Evolutionary conservation across 2,113 vertebrate genomes (phyloP), one percentile per base, ranked within the genome.

Genomic region (Plestiodon gilberti): DNA sequence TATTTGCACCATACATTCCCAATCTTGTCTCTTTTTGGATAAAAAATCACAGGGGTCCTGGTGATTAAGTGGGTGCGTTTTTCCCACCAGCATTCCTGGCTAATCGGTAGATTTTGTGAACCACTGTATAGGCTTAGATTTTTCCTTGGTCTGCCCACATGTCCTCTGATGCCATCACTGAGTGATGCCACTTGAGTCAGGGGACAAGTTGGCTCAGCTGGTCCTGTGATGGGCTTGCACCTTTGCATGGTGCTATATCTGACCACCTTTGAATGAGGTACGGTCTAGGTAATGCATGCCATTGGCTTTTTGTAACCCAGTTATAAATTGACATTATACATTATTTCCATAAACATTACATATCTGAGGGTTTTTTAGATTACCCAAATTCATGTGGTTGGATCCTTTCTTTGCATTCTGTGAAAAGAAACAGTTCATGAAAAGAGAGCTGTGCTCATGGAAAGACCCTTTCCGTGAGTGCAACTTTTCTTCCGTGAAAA

Each of bases 1-100:
- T 94, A 82, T 92, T 81, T 93, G 92, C 85, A 87, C 91, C 84
- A 93, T 94, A 55, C 94, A 84, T 92, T 94, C 91, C 91, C 93
- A 94, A 93, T 84, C 94, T 57, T 94, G 86, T 95, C 92, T 91
- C 91, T 93, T 93, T 96, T 94, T 96, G 95, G 95, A 93, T 93
- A 91, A 95, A 85, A n/a, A 96, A 93, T 94, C 94, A 91, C 11
- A 30, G 94, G 78, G 93, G 92, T 96, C 94, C 96, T 96, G 96
- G 95, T 96, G 96, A 94, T 28, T 96, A 94, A 95, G 96, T 38
- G 78, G 92, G 94, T 96, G 95, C 96, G 96, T 93, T 96, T 96
- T 96, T 95, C 95, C 96, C 96, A 96, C 94, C 96, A 95, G 95
- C 94, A 84, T 93, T 96, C 93, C 93, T 96, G 95, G 94, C 93